phyloP scores from a whole-genome alignment of 2,113 vertebrate genomes.

The Tauraco erythrolophus region DNA sequence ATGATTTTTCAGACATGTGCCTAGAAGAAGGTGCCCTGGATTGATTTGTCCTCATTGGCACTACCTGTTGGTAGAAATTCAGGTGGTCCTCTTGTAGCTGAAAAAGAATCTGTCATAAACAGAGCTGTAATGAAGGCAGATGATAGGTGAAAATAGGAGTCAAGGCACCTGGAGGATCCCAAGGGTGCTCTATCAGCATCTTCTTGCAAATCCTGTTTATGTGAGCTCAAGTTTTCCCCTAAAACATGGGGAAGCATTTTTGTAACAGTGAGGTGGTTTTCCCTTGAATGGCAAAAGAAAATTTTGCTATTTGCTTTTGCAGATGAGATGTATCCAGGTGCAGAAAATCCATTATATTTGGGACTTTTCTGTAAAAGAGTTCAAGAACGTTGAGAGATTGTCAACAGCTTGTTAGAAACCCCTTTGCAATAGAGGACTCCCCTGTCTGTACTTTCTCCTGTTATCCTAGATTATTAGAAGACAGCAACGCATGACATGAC shows the following conservation, averaged over 20 bases:
- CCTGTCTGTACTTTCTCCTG: background rate
- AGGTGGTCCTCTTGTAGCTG: slow-evolving; percentile 14
- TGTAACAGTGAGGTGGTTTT: background rate
- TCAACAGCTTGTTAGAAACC: background rate
- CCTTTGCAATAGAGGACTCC: background rate
- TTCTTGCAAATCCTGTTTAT: background rate
- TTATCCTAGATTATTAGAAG: slow-evolving; percentile 70
- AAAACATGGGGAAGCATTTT: background rate
- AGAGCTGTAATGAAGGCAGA: slow-evolving; percentile 46
- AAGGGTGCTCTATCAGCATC: background rate
- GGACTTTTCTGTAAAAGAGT: slow-evolving; percentile 65
- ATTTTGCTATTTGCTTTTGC: slow-evolving; percentile 2
- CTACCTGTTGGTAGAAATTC: background rate
- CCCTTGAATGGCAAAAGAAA: background rate
- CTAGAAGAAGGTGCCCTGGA: slow-evolving; percentile 62
- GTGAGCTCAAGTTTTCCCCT: background rate
- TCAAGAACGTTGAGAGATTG: slow-evolving; percentile 77
- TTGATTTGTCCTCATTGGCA: slow-evolving; percentile 47
- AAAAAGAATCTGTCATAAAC: slow-evolving; percentile 67
- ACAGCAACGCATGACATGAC: slow-evolving; percentile 71
- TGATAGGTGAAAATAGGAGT: background rate
- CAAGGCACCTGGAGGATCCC: background rate
- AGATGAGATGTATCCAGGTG: slow-evolving; percentile 75
- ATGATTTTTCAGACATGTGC: slow-evolving; percentile 73
- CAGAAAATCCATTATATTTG: slow-evolving; percentile 79